Percentiles rank a stretch among this genome's conserved stretches.
These are phyloP conservation scores for Brachionus manjavacas DNA, from an alignment of 1,140 invertebrate species.

Conservation along the genomic window DNA sequence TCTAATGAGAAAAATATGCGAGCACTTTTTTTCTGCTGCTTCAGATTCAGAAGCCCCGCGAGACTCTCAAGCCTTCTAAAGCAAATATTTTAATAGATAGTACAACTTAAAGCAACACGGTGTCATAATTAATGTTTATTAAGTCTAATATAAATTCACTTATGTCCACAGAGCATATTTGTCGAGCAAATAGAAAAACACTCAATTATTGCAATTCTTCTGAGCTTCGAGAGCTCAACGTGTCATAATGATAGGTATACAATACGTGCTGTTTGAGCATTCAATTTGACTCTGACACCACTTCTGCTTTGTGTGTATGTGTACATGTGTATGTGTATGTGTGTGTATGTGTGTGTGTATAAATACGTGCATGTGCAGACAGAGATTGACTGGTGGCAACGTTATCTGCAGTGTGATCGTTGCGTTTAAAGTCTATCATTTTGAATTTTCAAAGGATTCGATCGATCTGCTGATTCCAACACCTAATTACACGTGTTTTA, in stretches of 20 bases:
- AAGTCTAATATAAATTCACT: not conserved
- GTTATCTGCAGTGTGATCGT: not conserved
- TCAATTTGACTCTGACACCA: not conserved
- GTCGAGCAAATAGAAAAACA: conserved; percentile 28
- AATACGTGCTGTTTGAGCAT: conserved; percentile 5
- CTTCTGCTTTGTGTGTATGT: not conserved
- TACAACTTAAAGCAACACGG: not conserved
- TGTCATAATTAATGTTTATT: conserved; percentile 37
- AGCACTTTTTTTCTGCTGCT: not conserved
- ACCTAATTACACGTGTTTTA: not conserved
- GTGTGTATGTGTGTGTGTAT: not conserved
- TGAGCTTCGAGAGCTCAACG: not conserved
- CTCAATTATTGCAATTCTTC: conserved; percentile 22
- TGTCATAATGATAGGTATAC: conserved; percentile 19
- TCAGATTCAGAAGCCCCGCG: not conserved
- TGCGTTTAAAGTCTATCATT: not conserved
- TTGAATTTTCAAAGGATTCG: not conserved
- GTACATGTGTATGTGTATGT: not conserved
- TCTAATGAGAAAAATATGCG: not conserved
- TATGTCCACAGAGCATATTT: not conserved
- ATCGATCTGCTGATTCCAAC: not conserved
- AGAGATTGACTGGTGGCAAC: not conserved
- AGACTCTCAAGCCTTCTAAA: not conserved
- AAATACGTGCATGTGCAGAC: not conserved
- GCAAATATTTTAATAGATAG: conserved; percentile 28